Conservation (phyloP, 2,797 vertebrate species). For the Trachops cirrhosus region DNA sequence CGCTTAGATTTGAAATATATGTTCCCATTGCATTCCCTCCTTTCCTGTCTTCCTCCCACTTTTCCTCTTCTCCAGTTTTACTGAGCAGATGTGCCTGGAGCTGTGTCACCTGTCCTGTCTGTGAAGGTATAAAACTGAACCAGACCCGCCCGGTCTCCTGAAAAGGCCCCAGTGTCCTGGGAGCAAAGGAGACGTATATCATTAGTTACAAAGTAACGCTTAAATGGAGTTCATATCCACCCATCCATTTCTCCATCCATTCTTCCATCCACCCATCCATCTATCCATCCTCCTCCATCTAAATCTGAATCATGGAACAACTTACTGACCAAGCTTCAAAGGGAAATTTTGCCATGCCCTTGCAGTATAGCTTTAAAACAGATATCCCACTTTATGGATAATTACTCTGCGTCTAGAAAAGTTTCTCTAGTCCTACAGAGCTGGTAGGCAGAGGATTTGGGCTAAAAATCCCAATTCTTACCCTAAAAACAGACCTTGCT, state of each 20-base stretch:
- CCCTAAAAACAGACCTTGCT: not conserved
- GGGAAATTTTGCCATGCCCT: not conserved
- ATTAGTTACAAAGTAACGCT: not conserved
- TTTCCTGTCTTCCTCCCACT: too few species aligned
- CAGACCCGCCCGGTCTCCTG: not conserved
- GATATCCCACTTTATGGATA: not conserved
- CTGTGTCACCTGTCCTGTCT: rapidly evolving
- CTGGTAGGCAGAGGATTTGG: too few species aligned
- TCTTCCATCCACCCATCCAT: not conserved
- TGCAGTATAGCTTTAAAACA: not conserved
- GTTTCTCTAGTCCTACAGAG: not conserved
- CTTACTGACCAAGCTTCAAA: not conserved
- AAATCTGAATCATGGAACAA: not conserved
- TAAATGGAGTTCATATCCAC: not conserved
- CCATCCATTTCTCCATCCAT: too few species aligned
- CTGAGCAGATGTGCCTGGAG: not conserved
- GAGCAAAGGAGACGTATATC: not conserved
- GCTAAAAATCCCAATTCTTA: too few species aligned
- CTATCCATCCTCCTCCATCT: not conserved
- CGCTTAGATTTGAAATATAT: not conserved
- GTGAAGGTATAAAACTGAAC: not conserved
- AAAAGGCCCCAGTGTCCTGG: not conserved
- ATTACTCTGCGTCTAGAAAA: not conserved
- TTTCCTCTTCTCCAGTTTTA: not conserved
- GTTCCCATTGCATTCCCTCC: too few species aligned